Percentiles rank a stretch among this genome's conserved stretches.
These are phyloP conservation scores for Rapana venosa DNA, from an alignment of 2,888 invertebrate species.

Conservation along the genomic window DNA sequence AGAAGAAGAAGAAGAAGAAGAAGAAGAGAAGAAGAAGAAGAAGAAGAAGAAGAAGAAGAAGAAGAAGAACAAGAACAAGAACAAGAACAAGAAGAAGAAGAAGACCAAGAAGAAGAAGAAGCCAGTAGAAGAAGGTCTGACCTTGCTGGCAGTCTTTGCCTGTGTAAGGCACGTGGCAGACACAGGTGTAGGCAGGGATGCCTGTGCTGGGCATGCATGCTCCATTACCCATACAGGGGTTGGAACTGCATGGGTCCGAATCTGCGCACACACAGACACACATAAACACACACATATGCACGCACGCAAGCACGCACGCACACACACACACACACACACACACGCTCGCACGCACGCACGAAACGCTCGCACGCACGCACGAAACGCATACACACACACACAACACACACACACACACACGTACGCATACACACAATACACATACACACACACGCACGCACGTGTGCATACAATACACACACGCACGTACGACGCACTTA, in stretches of 20 bases:
- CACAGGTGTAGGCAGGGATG: background rate
- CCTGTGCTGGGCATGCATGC: background rate
- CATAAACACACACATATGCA: background rate
- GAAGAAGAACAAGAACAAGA: no score
- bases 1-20: no score
- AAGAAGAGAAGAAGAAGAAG: no score
- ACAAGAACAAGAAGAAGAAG: no score
- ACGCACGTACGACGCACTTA: no score
- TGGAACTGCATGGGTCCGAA: background rate
- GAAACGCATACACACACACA: background rate
- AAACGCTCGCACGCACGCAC: background rate
- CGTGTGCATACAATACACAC: no score
- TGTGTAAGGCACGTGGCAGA: background rate
- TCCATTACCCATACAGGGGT: background rate
- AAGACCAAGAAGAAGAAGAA: no score
- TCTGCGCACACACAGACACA: background rate
- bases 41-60: no score
- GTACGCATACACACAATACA: no score
- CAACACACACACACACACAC: slow-evolving; percentile 1
- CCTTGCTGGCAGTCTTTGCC: background rate
- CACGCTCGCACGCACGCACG: background rate
- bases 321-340: background rate
- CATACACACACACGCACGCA: no score
- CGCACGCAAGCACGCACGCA: background rate
- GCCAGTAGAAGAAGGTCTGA: background rate